A percentile compares a stretch with the other conserved stretches of the same genome.
Conservation (phyloP, 2,888 invertebrate genomes). For the Bimastos eiseni region DNA sequence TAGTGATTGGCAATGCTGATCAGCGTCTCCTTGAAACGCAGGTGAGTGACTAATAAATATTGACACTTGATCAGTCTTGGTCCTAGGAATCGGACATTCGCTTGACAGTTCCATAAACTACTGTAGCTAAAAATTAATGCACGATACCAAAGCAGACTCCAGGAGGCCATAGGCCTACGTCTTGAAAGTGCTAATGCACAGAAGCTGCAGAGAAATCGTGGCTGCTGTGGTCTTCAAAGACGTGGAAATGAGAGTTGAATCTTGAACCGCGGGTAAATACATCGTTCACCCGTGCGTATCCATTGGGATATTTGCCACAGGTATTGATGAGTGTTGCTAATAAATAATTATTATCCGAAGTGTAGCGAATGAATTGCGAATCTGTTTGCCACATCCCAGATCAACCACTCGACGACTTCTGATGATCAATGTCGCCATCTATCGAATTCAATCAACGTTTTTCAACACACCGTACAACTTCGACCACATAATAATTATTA, state of each 20-base stretch:
- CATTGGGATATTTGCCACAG: not conserved
- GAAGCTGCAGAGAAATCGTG: not conserved
- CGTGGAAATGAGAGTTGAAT: not conserved
- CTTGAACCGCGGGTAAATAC: too few relatives aligned
- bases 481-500: not conserved
- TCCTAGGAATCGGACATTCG: not conserved
- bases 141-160: not conserved
- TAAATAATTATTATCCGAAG: too few relatives aligned
- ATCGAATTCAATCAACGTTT: not conserved
- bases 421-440: not conserved
- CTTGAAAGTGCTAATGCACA: not conserved
- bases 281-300: not conserved
- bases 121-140: not conserved
- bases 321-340: not conserved
- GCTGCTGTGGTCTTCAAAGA: not conserved
- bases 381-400: not conserved
- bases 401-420: not conserved
- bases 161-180: not conserved
- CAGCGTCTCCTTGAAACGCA: not conserved
- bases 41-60: not conserved
- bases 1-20: not conserved
- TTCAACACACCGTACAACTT: not conserved
- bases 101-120: not conserved
- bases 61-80: not conserved
- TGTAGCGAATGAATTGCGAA: too few relatives aligned